Evolutionary conservation across 2,888 invertebrate species (phyloP), one percentile per base, ranked within the genome.

Genomic region (Boloria euphrosyne): DNA sequence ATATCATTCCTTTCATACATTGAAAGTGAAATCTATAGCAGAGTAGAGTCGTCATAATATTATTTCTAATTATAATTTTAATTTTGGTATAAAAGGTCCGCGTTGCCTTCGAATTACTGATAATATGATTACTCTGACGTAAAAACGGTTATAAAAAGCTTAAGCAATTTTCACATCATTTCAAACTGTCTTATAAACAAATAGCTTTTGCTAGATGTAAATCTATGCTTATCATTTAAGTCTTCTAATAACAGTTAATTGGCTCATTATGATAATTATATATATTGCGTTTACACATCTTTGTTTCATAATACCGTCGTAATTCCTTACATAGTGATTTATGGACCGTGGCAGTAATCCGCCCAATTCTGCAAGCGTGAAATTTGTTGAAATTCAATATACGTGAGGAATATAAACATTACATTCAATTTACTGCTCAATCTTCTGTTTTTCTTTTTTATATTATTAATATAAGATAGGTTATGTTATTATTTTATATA

Each of bases 341-440:
- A 76, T 73, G 70, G 75, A 70, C 75, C 75, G 74, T 76, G 68
- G 73, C 75, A 66, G 71, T 68, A 74, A 73, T 71, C 69, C 71
- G 67, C 67, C 70, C 66, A 71, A 74, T 72, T 71, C 68, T 65
- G 64, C 66, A 68, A 73, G 68, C 68, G 65, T 66, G 51, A 61
- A 66, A 64, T 50, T 65, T 54, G 65, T 67, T 62, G 52, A 52
- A 65, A 59, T 65, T 55, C 51, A 65, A 65, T 57, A 57, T 67
- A 43, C 17, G 51, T 14, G 62, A 43, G 16, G 27, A 18, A 38
- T 22, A 57, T 4, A 16, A n/a, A 27, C 44, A 52, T 58, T 55
- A 58, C 43, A 10, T 38, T 52, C 54, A 22, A 54, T 22, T 31
- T 44, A 51, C 57, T 17, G 14, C 13, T 61, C 4, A n/a, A 16